Percentiles rank a stretch among this genome's conserved stretches.
These are phyloP conservation scores for Danaus plexippus DNA, from an alignment of 1,140 invertebrate genomes.

Conservation along the genomic window DNA sequence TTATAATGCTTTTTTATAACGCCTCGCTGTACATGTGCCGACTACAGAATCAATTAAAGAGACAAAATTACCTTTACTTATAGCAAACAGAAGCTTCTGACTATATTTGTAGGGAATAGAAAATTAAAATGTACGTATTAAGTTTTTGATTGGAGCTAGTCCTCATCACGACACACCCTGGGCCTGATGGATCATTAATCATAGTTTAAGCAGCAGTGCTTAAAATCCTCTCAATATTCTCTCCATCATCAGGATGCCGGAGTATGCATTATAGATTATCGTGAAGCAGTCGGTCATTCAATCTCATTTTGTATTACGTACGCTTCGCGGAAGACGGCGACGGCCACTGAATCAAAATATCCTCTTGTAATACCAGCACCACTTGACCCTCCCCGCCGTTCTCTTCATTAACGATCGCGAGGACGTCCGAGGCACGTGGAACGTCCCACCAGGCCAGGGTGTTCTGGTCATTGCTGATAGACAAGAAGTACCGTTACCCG, in stretches of 20 bases:
- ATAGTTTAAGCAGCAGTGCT: too few relatives aligned
- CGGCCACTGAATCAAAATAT: constrained; percentile 40
- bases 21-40: too few relatives aligned
- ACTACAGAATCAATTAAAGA: too few relatives aligned
- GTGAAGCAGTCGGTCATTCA: constrained; percentile 26
- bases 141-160: too few relatives aligned
- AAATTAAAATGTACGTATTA: too few relatives aligned
- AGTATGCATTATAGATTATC: constrained; percentile 5
- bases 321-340: constrained; percentile 37
- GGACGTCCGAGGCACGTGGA: constrained; percentile 7
- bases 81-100: too few relatives aligned
- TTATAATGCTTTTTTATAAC: too few relatives aligned
- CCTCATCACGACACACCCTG: too few relatives aligned
- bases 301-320: constrained; percentile 34
- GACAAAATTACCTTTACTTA: too few relatives aligned
- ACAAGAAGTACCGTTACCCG: constrained; percentile 33
- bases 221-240: constrained; percentile 3
- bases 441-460: constrained; percentile 13
- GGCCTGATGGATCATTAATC: too few relatives aligned
- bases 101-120: too few relatives aligned
- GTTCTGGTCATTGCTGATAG: constrained; percentile 28
- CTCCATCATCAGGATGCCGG: background rate
- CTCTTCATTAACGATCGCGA: constrained; percentile 15
- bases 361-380: constrained; percentile 28
- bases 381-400: constrained; percentile 19